phyloP scores from a whole-genome alignment of 2,797 vertebrate genomes.

The Pseudomugil tenellus region DNA sequence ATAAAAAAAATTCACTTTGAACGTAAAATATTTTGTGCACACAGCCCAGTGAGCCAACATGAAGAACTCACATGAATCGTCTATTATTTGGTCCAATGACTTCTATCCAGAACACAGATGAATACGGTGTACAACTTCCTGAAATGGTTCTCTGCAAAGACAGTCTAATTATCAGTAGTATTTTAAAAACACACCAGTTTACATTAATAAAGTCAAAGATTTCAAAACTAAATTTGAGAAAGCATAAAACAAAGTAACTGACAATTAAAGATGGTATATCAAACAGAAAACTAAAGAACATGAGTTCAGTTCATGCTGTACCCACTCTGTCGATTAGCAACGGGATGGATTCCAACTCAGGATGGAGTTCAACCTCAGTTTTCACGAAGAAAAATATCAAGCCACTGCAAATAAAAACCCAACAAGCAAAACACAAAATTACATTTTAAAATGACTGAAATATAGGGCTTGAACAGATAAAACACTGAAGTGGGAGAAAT shows the following conservation, averaged over 20 bases:
- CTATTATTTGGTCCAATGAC: constrained; percentile 76
- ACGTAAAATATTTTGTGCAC: background rate
- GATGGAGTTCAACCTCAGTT: constrained; percentile 79
- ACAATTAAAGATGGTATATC: background rate
- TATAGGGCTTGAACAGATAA: accelerated
- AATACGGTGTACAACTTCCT: constrained; percentile 54
- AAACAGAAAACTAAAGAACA: background rate
- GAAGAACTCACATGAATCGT: constrained; percentile 83
- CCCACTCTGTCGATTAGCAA: constrained; percentile 86
- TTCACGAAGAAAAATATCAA: constrained; percentile 91
- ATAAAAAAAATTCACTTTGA: background rate
- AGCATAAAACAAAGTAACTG: background rate
- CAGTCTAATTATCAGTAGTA: background rate
- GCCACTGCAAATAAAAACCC: constrained; percentile 75
- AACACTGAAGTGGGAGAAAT: background rate
- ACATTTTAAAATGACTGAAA: background rate
- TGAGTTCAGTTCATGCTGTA: constrained; percentile 7
- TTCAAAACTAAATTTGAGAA: background rate
- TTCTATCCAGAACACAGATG: constrained; percentile 85
- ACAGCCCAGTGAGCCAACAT: background rate
- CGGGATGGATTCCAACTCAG: constrained; percentile 69
- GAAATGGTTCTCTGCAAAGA: constrained; percentile 67
- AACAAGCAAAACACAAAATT: background rate
- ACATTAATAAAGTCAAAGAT: background rate
- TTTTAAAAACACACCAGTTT: background rate